Evolutionary conservation across 2,888 invertebrate species (phyloP).

Genomic region (Blera fallax): DNA sequence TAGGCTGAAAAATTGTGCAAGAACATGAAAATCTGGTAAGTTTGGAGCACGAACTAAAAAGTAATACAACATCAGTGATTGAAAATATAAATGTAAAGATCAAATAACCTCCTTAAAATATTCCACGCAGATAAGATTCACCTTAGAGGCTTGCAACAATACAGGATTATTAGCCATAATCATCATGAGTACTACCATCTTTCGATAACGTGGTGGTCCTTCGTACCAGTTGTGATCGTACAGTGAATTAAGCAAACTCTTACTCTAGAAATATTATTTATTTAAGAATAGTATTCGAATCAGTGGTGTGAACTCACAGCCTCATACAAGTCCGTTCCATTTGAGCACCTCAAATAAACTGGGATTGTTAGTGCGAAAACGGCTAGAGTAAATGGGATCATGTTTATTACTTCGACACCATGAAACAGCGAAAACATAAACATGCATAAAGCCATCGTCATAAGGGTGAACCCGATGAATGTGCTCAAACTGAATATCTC

Average conservation of each 20-base stretch:
- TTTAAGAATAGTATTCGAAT: background rate
- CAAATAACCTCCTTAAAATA: constrained; percentile 14
- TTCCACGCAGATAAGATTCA: background rate
- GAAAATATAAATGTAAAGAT: too few species aligned
- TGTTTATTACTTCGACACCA: background rate
- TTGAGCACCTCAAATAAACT: background rate
- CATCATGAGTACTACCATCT: constrained; percentile 5
- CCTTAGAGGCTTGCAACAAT: background rate
- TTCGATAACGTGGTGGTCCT: background rate
- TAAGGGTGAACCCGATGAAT: constrained; percentile 1
- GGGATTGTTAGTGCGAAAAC: background rate
- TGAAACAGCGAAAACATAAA: background rate
- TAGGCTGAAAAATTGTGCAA: too few species aligned
- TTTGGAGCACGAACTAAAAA: too few species aligned
- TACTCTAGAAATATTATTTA: background rate
- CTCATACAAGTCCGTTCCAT: background rate
- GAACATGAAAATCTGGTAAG: too few species aligned
- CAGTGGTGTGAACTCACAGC: background rate
- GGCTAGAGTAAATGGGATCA: background rate
- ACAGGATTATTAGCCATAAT: background rate
- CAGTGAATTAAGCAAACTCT: background rate
- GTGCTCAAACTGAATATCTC: constrained; percentile 2
- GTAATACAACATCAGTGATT: too few species aligned
- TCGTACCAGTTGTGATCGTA: constrained; percentile 27
- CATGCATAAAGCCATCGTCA: background rate